These are phyloP conservation scores for Aphaenogaster floridana DNA, from an alignment of 1,140 invertebrate genomes.

Conservation along the genomic window DNA sequence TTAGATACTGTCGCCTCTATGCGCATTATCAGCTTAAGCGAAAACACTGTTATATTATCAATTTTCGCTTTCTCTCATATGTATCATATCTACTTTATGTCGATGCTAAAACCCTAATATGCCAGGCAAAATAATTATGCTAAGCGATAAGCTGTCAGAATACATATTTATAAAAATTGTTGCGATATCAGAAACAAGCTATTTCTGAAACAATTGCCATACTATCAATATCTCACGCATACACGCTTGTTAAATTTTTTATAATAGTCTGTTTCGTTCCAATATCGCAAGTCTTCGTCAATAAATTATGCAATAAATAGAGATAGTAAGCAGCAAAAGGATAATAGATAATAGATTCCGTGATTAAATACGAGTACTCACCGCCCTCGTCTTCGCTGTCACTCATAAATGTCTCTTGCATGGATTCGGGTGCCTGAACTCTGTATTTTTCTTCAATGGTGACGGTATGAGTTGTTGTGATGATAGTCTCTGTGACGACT, in stretches of 20 bases:
- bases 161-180: conserved; percentile 9
- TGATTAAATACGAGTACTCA: conserved; percentile 84
- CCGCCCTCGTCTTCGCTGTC: conserved; percentile 99
- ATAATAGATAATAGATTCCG: background rate
- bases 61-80: conserved; percentile 14
- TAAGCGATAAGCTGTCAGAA: conserved; percentile 42
- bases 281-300: conserved; percentile 28
- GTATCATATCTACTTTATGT: background rate
- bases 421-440: conserved; percentile 98
- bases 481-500: conserved; percentile 97
- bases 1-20: background rate
- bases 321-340: conserved; percentile 40
- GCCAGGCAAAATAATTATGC: conserved; percentile 49
- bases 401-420: conserved; percentile 99
- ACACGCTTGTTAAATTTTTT: conserved; percentile 5
- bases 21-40: background rate
- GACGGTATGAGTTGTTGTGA: conserved; percentile 90
- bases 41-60: conserved; percentile 18
- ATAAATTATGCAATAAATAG: conserved; percentile 32
- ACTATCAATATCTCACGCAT: background rate
- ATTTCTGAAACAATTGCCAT: background rate
- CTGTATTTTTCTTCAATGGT: conserved; percentile 97
- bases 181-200: conserved; percentile 35
- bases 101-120: background rate
- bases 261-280: conserved; percentile 16